Evolutionary conservation across 2,113 vertebrate species (phyloP).

Genomic region (Sardina pilchardus): DNA sequence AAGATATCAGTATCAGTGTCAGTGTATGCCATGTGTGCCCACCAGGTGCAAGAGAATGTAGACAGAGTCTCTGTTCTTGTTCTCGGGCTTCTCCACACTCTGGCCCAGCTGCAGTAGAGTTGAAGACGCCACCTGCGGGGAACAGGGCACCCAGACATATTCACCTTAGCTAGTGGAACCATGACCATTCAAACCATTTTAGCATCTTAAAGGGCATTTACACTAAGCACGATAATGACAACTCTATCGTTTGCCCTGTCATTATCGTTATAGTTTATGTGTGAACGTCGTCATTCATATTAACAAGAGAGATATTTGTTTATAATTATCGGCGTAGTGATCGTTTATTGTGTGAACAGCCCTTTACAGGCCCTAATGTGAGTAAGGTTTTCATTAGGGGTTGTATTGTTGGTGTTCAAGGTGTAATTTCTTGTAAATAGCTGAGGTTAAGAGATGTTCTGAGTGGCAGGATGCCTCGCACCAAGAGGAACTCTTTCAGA

Average conservation of each 20-base stretch:
- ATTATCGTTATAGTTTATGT: too few relatives aligned
- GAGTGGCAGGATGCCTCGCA: slow-evolving; percentile 54
- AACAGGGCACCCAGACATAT: neutral
- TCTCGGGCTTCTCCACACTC: slow-evolving; percentile 76
- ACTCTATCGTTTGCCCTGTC: too few relatives aligned
- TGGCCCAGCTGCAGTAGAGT: slow-evolving; percentile 87
- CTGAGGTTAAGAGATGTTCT: neutral
- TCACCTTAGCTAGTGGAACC: too few relatives aligned
- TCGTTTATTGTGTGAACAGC: too few relatives aligned
- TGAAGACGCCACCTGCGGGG: slow-evolving; percentile 83
- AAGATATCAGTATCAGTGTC: neutral
- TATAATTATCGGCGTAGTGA: too few relatives aligned
- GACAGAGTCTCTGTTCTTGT: slow-evolving; percentile 86
- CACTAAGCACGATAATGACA: too few relatives aligned
- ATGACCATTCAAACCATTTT: neutral
- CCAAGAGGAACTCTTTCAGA: slow-evolving; percentile 89
- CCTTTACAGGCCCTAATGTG: neutral
- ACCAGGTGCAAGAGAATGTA: slow-evolving; percentile 88
- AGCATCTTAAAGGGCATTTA: too few relatives aligned
- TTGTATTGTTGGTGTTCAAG: too few relatives aligned
- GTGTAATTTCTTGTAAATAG: slow-evolving; percentile 4
- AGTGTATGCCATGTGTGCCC: neutral
- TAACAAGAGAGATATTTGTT: too few relatives aligned
- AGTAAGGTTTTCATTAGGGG: too few relatives aligned
- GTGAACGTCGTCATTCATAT: too few relatives aligned